A percentile compares a stretch with the other conserved stretches of the same genome.
Evolutionary conservation across 30 jellyfish, hydroid and myxozoan species (phyloP).

Genomic region (Hydra vulgaris): DNA sequence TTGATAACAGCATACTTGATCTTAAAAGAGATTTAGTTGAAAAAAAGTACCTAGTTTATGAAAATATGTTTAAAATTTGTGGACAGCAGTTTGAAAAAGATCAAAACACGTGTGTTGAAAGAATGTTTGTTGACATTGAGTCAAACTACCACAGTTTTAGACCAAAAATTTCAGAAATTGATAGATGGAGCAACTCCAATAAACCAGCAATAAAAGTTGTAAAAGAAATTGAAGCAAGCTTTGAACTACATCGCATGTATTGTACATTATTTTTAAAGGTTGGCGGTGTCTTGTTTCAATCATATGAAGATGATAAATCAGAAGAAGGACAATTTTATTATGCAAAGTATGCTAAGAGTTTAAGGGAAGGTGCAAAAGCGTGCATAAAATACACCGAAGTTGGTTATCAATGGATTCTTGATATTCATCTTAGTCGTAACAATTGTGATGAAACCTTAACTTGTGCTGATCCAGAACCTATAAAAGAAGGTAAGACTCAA

Average conservation of each 20-base stretch:
- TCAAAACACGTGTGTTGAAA: background rate
- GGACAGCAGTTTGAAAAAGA: background rate
- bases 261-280: conserved; percentile 1
- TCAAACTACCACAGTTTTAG: background rate
- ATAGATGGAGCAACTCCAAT: background rate
- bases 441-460: background rate
- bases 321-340: background rate
- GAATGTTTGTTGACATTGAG: background rate
- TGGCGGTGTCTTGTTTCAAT: background rate
- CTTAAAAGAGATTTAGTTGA: conserved; percentile 17
- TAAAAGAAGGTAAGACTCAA: background rate
- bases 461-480: background rate
- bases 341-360: background rate
- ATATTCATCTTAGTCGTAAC: background rate
- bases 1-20: conserved; percentile 12
- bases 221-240: conserved; percentile 2
- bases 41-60: conserved; percentile 15
- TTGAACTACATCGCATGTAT: background rate
- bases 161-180: background rate
- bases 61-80: conserved; percentile 16
- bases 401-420: background rate
- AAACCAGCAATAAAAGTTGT: conserved; percentile 3
- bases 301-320: background rate
- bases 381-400: background rate
- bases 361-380: conserved; percentile 1